phyloP scores from a whole-genome alignment of 2,888 invertebrate genomes.

The Coelogynopora nodosa region DNA sequence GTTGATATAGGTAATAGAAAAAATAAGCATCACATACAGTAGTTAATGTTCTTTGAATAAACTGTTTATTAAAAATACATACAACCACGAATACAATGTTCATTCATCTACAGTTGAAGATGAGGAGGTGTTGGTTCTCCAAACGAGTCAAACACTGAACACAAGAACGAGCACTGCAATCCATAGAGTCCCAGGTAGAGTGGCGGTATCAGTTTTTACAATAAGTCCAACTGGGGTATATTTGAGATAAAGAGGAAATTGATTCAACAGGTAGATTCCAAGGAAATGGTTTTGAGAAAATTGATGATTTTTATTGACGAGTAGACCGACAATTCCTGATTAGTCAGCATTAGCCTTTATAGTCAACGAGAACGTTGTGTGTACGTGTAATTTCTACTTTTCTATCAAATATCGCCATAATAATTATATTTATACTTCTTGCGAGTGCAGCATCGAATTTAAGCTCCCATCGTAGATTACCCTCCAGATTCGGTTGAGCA shows the following conservation, averaged over 20 bases:
- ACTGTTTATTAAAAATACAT: background rate
- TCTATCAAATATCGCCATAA: slow-evolving; percentile 5
- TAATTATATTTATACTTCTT: background rate
- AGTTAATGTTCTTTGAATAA: background rate
- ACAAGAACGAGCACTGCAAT: background rate
- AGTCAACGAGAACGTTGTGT: slow-evolving; percentile 8
- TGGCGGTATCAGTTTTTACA: slow-evolving; percentile 12
- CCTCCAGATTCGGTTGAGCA: background rate
- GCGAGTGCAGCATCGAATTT: background rate
- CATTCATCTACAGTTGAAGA: background rate
- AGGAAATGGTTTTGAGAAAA: background rate
- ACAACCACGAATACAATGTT: background rate
- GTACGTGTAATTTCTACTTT: slow-evolving; percentile 1
- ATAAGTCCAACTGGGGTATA: background rate
- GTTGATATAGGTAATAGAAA: background rate
- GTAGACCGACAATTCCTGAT: background rate
- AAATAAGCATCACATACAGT: background rate
- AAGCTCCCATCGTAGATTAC: background rate
- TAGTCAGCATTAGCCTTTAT: background rate
- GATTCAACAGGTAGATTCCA: background rate
- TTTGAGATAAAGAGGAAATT: background rate
- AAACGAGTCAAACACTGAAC: slow-evolving; percentile 2
- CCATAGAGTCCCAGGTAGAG: background rate
- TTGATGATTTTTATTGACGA: background rate
- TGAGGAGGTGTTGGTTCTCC: background rate